These are phyloP conservation scores for Dryobotodes eremita DNA, from an alignment of 2,888 invertebrate genomes.

Conservation along the genomic window DNA sequence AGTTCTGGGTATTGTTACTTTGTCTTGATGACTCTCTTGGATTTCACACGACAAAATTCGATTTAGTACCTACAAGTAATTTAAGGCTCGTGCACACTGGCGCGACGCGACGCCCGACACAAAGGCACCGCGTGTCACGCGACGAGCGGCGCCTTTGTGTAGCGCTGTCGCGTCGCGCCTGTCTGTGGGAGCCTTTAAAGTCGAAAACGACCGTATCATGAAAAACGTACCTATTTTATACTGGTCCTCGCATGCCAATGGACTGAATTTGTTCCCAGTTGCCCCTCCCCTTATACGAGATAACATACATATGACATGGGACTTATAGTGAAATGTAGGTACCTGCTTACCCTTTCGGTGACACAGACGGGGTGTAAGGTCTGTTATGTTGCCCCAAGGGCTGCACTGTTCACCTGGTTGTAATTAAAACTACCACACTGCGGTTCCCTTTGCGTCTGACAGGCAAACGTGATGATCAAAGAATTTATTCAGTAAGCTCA, in stretches of 20 bases:
- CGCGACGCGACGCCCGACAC: too few species aligned
- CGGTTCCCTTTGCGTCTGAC: background rate
- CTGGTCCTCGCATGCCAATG: background rate
- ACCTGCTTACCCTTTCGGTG: background rate
- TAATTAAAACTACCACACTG: background rate
- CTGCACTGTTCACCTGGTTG: background rate
- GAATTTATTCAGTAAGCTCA: background rate
- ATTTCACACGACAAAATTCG: conserved; percentile 12
- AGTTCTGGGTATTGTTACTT: conserved; percentile 32
- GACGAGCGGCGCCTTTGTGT: too few species aligned
- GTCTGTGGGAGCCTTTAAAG: too few species aligned
- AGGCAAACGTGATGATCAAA: background rate
- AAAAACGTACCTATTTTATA: background rate
- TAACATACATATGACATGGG: background rate
- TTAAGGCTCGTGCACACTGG: too few species aligned
- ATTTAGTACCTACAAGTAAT: background rate
- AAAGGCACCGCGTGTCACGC: too few species aligned
- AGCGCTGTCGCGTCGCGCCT: too few species aligned
- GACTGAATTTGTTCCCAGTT: background rate
- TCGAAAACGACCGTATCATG: background rate
- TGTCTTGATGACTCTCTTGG: conserved; percentile 34
- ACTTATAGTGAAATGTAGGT: background rate
- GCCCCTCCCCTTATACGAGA: background rate
- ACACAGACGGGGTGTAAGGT: background rate
- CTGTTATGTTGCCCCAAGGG: background rate